Conservation (phyloP, 2,113 vertebrate species). For the Anhinga anhinga region DNA sequence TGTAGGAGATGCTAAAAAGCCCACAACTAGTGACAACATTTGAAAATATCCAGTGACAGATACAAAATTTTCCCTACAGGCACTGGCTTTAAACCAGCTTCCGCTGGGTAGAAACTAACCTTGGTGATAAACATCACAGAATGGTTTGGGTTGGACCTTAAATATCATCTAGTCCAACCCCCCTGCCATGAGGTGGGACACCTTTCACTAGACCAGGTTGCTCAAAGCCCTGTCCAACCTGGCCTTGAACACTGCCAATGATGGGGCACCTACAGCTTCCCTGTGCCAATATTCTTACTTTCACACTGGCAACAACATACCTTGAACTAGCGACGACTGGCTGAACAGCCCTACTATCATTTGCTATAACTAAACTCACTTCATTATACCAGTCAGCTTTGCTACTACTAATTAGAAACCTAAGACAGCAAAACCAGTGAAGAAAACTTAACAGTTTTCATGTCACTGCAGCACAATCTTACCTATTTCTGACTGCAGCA, state of each 20-base stretch:
- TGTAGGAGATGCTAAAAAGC: neutral
- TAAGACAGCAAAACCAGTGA: neutral
- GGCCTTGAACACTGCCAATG: neutral
- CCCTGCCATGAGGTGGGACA: neutral
- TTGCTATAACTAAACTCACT: neutral
- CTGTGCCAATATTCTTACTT: neutral
- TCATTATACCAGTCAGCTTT: neutral
- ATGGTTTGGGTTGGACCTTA: neutral
- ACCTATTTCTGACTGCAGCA: neutral
- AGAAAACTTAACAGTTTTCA: neutral
- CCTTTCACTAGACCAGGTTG: neutral
- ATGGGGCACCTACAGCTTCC: neutral
- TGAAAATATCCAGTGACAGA: neutral
- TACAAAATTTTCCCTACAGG: neutral
- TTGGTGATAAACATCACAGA: neutral
- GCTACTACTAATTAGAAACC: neutral
- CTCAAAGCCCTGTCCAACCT: neutral
- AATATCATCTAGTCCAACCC: neutral
- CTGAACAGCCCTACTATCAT: neutral
- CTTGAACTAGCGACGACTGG: rapidly evolving
- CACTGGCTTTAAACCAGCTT: neutral
- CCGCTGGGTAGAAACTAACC: neutral
- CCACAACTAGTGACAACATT: neutral
- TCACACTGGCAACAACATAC: neutral
- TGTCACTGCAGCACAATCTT: neutral